Evolutionary conservation across 2,113 vertebrate species (phyloP).

Genomic region (Strigops habroptila): DNA sequence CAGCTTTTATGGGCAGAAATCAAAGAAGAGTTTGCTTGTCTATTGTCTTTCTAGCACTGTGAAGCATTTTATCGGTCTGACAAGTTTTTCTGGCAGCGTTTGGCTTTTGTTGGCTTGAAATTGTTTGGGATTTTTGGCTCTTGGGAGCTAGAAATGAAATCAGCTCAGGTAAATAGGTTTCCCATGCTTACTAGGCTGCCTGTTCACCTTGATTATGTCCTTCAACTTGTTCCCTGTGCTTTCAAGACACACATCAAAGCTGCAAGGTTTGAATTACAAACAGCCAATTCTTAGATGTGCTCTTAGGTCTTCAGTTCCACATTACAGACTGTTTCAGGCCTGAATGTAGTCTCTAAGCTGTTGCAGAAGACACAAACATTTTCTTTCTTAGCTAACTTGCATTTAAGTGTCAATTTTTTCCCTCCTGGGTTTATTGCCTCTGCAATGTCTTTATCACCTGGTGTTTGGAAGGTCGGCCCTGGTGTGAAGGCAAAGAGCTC

Average conservation of each 20-base stretch:
- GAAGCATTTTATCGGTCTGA: not conserved
- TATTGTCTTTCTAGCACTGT: not conserved
- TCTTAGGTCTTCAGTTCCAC: not conserved
- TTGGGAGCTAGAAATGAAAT: not conserved
- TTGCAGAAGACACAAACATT: not conserved
- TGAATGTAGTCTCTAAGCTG: not conserved
- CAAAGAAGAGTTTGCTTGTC: not conserved
- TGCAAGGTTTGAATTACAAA: not conserved
- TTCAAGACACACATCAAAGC: slow-evolving; percentile 8
- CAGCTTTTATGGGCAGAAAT: not conserved
- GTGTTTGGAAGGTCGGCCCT: not conserved
- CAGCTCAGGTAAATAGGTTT: not conserved
- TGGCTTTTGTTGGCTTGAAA: not conserved
- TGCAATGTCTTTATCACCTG: not conserved
- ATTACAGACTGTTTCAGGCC: not conserved
- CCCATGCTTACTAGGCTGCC: not conserved
- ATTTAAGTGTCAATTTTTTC: not conserved
- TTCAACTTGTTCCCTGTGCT: not conserved
- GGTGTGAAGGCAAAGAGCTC: not conserved
- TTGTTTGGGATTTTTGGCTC: not conserved
- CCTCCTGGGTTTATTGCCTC: not conserved
- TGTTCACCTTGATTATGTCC: not conserved
- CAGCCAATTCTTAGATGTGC: not conserved
- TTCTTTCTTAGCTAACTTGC: not conserved
- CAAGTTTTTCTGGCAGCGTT: not conserved